Base-by-base conservation (phyloP, 2,888 invertebrate genomes). In the Priocnemis perturbator region DNA sequence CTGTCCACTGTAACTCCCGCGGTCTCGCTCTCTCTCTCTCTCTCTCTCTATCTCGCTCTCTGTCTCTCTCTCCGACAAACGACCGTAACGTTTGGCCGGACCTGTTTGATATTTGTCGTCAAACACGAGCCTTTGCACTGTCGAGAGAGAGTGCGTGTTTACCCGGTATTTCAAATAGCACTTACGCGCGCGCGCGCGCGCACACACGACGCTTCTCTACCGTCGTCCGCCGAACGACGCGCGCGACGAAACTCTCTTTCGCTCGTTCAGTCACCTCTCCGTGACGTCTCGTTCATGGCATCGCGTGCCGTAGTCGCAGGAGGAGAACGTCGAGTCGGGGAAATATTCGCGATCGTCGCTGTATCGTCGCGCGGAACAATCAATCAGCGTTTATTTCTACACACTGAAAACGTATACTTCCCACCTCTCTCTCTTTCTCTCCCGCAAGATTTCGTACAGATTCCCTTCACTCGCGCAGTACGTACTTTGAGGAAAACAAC, bases 71-170 rank as follows among this genome's bases (percentile, higher is more conserved):
- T 17, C 23, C 50, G 19, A 47, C 56, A 5, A 57, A 15, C 7
- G 50, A 11, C 50, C 50, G 50, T 19, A 19, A 37, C 60, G 63
- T 30, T 57, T 45, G 14, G 59, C 64, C 63, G 59, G 50, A 19
- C 44, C 44, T 64, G 61, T 57, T 67, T 57, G 59, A 72, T 78
- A 73, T 78, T 82, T 79, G 79, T 78, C 75, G 73, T 76, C 73
- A 81, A 83, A 83, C 74, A 83, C 71, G 47, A 67, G 57, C 61
- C 74, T 71, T 68, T 69, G 64, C 65, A 60, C 57, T 20, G 57
- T 17, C 63, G 58, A 61, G 55, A 55, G 55, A 55, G 23, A 56
- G 52, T 21, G 53, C 20, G 65, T 74, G 74, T 83, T 83, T 79
- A 76, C 75, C 60, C 65, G 68, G 37, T 47, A 69, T 52, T 74